Percentiles rank a stretch among this genome's conserved stretches.
These are phyloP conservation scores for Caenorhabditis sp. DNA, from an alignment of 2,888 invertebrate species.

Conservation along the genomic window DNA sequence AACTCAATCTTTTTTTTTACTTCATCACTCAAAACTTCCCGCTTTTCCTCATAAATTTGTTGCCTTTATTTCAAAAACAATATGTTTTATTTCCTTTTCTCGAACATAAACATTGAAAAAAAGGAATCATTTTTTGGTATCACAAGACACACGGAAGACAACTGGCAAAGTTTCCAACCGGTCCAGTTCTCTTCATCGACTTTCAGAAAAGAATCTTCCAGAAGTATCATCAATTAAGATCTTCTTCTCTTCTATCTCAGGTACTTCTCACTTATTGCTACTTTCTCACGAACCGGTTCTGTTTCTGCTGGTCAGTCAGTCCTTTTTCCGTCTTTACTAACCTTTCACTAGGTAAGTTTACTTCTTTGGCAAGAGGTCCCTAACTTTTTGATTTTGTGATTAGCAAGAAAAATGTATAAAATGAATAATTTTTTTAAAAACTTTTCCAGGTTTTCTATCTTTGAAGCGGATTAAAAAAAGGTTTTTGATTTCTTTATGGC, in stretches of 20 bases:
- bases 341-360: constrained; percentile 10
- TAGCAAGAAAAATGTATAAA: not conserved
- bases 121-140: not conserved
- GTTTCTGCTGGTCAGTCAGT: too few relatives aligned
- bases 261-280: not conserved
- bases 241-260: constrained; percentile 7
- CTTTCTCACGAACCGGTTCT: constrained; percentile 35
- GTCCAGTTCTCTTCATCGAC: constrained; percentile 8
- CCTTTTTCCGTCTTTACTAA: constrained; percentile 16
- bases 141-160: constrained; percentile 3
- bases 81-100: constrained; percentile 8
- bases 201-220: constrained; percentile 34
- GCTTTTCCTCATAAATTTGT: not conserved
- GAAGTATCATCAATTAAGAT: constrained; percentile 38
- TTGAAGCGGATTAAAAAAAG: too few relatives aligned
- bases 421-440: too few relatives aligned
- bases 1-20: not conserved
- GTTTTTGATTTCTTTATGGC: too few relatives aligned
- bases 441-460: too few relatives aligned
- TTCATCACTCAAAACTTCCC: not conserved
- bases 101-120: not conserved
- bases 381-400: not conserved
- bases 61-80: not conserved
- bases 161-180: constrained; percentile 7
- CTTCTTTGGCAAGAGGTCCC: not conserved